A percentile compares a stretch with the other conserved stretches of the same genome.
Conservation (phyloP, 2,113 vertebrate species). For the Tachysurus fulvidraco region DNA sequence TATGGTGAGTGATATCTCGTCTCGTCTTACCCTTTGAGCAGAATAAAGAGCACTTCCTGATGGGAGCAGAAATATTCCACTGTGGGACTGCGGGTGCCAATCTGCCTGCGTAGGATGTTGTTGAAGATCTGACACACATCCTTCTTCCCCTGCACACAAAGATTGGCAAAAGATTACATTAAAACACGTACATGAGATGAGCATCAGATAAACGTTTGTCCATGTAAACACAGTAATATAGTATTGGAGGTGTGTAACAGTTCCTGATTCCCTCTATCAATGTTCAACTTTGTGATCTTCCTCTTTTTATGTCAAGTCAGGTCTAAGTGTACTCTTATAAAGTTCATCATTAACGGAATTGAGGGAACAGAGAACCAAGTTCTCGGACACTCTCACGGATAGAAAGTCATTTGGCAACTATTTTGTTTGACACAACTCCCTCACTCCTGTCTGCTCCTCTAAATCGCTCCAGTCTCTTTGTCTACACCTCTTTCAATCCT, state of each 20-base stretch:
- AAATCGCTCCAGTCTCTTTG: neutral
- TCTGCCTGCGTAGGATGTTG: slow-evolving; percentile 95
- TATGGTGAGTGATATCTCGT: neutral
- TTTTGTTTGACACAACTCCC: neutral
- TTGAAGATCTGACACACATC: slow-evolving; percentile 98
- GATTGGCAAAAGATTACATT: neutral
- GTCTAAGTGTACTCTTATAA: neutral
- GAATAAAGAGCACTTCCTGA: slow-evolving; percentile 91
- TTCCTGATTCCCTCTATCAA: neutral
- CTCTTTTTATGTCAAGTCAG: neutral
- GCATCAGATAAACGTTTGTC: neutral
- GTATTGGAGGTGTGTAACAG: too few species aligned
- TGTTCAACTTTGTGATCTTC: neutral
- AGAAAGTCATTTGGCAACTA: neutral
- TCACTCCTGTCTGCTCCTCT: too few species aligned
- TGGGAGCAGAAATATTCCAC: slow-evolving; percentile 95
- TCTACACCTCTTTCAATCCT: neutral
- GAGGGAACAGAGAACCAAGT: neutral
- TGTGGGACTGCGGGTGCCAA: slow-evolving; percentile 88
- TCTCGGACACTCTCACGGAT: neutral
- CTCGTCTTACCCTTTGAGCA: slow-evolving; percentile 87
- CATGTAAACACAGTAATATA: neutral
- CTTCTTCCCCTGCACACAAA: slow-evolving; percentile 86
- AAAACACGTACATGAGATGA: neutral
- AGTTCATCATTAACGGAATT: neutral